phyloP scores from a whole-genome alignment of 2,113 vertebrate species.

The Catharus minimus region DNA sequence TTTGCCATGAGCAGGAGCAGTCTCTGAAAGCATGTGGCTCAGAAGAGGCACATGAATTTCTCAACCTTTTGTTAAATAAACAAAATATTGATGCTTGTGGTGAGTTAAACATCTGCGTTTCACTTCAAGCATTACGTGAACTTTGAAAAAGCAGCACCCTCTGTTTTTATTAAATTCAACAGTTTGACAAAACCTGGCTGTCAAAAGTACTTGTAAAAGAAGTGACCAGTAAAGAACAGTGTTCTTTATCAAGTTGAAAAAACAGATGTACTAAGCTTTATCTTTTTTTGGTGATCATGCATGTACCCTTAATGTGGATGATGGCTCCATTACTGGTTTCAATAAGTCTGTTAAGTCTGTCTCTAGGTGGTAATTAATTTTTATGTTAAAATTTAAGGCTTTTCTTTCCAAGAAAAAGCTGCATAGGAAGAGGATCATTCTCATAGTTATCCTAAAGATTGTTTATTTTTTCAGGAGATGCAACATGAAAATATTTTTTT shows the following conservation, averaged over 20 bases:
- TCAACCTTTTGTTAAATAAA: constrained; percentile 1
- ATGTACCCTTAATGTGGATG: background rate
- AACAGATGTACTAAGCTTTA: background rate
- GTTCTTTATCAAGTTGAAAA: background rate
- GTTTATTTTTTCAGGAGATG: background rate
- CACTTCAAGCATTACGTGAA: background rate
- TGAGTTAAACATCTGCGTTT: constrained; percentile 7
- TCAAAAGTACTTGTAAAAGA: background rate
- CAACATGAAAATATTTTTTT: background rate
- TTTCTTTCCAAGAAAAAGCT: background rate
- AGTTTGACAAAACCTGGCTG: background rate
- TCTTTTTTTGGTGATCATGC: background rate
- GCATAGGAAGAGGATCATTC: background rate
- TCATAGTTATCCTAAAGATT: background rate
- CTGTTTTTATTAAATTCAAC: background rate
- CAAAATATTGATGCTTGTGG: background rate
- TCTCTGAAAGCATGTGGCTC: background rate
- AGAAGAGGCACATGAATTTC: background rate
- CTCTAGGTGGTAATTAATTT: background rate
- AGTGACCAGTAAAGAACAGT: background rate
- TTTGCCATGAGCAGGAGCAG: background rate
- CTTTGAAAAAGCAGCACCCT: background rate
- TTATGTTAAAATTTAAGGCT: background rate
- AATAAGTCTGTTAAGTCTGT: background rate
- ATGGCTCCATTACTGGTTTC: background rate